Base-by-base conservation (phyloP, 2,888 invertebrate species). In the Orthonevra nobilis region DNA sequence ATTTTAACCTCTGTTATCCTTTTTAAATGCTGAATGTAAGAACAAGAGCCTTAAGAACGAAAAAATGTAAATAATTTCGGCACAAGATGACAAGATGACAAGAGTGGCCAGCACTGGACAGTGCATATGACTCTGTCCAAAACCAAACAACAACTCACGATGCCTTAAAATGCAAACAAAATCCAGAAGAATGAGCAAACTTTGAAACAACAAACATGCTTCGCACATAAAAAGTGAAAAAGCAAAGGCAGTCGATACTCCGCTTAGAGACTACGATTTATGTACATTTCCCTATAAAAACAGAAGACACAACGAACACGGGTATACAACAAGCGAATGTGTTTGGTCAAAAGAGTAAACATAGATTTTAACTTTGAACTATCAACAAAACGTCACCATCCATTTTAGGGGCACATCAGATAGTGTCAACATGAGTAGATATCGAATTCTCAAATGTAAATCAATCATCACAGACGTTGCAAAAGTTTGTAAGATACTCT, bases 161-260 rank as follows among this genome's bases (percentile, higher is more conserved):
- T 58, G 58, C 58, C 64, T 40, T 38, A 34, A 44, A 63, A 60
- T 40, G 72, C 64, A 77, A 77, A 77, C 64, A 77, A 46, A 60
- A 54, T 50, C 14, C 23, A n/a, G 7, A 46, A 66, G 72, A 72
- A 66, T 12, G 46, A 60, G 60, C 23, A 66, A 70, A 77, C 72
- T 77, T 77, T 72, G 64, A 46, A 77, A 77, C 64, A 72, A 77
- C 64, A 77, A 77, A 77, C 77, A 72, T 14, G 23, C 30, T 3
- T 50, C 38, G 38, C 6, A 23, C 17, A 28, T 15, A 28, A 17
- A 7, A 23, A 9, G 5, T 6, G 17, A 30, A 7, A 26, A 6
- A 10, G 28, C 4, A 9, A 20, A 20, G 38, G 4, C 58, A 23
- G 23, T 38, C 48, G 2, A 42, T 7, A 34, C 46, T 5, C 23